A percentile compares a stretch with the other conserved stretches of the same genome.
phyloP scores from a whole-genome alignment of 2,113 vertebrate genomes.

The Callocephalon fimbriatum region DNA sequence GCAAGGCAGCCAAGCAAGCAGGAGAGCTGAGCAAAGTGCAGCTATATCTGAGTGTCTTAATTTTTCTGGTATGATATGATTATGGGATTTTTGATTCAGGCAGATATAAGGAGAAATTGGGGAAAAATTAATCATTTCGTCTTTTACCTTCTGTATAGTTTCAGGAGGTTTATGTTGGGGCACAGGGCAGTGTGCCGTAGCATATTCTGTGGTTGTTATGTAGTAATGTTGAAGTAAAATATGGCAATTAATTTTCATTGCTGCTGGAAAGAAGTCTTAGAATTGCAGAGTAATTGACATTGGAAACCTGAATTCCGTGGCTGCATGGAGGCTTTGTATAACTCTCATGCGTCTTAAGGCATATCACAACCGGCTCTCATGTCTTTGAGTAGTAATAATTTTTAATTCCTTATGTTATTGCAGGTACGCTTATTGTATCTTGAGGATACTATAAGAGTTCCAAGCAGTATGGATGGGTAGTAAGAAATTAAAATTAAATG shows the following conservation, averaged over 20 bases:
- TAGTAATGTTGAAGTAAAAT: background rate
- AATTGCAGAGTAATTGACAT: background rate
- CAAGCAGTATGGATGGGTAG: background rate
- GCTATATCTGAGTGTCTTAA: background rate
- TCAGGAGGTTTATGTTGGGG: background rate
- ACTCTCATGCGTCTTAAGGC: fast-evolving
- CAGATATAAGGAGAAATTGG: background rate
- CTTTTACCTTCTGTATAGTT: background rate
- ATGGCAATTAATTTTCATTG: background rate
- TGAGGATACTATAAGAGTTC: background rate
- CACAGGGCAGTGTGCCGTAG: background rate
- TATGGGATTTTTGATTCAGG: background rate
- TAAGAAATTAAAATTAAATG: background rate
- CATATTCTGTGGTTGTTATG: background rate
- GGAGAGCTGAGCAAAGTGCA: background rate
- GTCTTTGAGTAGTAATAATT: background rate
- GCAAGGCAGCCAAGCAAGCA: background rate
- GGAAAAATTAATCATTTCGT: background rate
- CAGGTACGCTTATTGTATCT: background rate
- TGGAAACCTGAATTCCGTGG: background rate
- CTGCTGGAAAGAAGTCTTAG: background rate
- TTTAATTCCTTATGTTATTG: background rate
- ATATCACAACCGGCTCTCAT: fast-evolving
- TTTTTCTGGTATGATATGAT: background rate
- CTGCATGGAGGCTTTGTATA: background rate